A percentile compares a stretch with the other conserved stretches of the same genome.
phyloP scores from a whole-genome alignment of 2,113 vertebrate genomes.

The Fregetta grallaria region DNA sequence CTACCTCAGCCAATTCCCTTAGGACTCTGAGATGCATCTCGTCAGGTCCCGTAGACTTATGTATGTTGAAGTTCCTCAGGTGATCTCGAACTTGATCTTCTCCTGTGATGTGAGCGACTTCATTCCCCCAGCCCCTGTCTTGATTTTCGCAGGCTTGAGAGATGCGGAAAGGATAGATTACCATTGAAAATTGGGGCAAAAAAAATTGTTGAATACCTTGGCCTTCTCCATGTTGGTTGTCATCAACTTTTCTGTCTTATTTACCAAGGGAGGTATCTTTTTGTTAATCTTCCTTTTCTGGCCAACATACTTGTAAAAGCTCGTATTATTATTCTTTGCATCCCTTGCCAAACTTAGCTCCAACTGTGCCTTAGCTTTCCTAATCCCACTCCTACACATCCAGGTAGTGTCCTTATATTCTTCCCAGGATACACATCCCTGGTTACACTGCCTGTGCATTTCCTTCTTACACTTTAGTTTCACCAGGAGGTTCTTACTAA shows the following conservation, averaged over 20 bases:
- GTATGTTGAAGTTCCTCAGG: not conserved
- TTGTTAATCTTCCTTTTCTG: not conserved
- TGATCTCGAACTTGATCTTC: not conserved
- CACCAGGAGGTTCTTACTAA: not conserved
- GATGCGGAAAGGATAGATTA: not conserved
- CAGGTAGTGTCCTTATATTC: not conserved
- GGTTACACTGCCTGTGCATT: not conserved
- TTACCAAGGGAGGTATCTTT: not conserved
- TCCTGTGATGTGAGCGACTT: not conserved
- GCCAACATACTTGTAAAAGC: not conserved
- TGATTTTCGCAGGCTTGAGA: not conserved
- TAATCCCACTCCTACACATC: not conserved
- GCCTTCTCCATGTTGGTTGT: fast-evolving
- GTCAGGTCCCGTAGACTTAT: fast-evolving
- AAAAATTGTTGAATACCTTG: fast-evolving
- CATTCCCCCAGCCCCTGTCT: not conserved
- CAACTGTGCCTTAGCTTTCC: not conserved
- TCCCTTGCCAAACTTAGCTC: not conserved
- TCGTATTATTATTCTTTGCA: not conserved
- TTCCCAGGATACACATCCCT: not conserved
- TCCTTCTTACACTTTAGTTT: not conserved
- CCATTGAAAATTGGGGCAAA: not conserved
- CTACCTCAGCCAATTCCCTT: not conserved
- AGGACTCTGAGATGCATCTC: not conserved
- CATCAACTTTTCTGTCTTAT: not conserved